Percentiles rank a stretch among this genome's conserved stretches.
These are phyloP conservation scores for Cantharis rufa DNA, from an alignment of 2,888 invertebrate species.

Conservation along the genomic window DNA sequence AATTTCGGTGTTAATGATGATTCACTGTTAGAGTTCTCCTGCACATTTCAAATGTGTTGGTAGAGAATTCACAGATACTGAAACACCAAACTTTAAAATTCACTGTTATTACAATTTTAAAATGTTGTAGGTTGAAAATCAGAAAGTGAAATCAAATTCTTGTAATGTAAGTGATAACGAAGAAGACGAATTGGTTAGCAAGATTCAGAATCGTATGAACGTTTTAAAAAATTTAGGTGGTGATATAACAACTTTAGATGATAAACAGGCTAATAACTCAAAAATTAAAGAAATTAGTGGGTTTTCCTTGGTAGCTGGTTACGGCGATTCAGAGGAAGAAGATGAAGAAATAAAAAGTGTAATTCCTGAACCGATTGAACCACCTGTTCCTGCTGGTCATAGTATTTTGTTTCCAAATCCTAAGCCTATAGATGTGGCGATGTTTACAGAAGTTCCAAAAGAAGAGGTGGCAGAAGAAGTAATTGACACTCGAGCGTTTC, in stretches of 20 bases:
- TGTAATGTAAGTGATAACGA: conserved; percentile 38
- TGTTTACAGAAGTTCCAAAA: conserved; percentile 40
- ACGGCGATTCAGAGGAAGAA: conserved; percentile 60
- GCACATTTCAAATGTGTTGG: conserved; percentile 7
- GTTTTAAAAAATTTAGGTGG: conserved; percentile 54
- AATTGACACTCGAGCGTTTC: conserved; percentile 58
- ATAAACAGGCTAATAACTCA: conserved; percentile 17
- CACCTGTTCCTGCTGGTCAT: conserved; percentile 28
- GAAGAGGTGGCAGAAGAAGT: conserved; percentile 15
- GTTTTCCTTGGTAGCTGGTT: conserved; percentile 60
- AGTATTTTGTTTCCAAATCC: conserved; percentile 58
- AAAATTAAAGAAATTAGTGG: conserved; percentile 35
- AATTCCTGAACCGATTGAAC: conserved; percentile 1
- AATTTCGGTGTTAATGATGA: conserved; percentile 48
- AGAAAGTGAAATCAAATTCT: background rate
- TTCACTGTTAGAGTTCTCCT: conserved; percentile 52
- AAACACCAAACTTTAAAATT: conserved; percentile 22
- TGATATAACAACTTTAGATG: conserved; percentile 42
- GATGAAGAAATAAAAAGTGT: conserved; percentile 44
- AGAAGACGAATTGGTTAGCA: conserved; percentile 54
- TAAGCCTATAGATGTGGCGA: conserved; percentile 51
- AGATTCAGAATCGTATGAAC: conserved; percentile 55
- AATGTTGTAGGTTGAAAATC: background rate
- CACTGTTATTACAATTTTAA: background rate
- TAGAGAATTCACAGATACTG: conserved; percentile 52